phyloP scores from a whole-genome alignment of 2,797 vertebrate species.

The Epinephelus malabaricus region DNA sequence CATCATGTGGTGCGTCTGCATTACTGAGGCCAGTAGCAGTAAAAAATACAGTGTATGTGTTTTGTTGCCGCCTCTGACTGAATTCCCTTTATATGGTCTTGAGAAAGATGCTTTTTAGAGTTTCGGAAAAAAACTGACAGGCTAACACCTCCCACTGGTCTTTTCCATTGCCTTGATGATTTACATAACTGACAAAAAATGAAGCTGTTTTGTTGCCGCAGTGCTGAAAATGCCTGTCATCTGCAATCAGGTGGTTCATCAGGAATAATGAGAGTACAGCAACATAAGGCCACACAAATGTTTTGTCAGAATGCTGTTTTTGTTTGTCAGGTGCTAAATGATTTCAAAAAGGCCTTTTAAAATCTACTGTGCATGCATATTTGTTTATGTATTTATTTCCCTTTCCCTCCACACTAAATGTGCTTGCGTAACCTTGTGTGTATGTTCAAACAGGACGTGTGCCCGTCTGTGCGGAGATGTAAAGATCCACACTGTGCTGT shows the following conservation, averaged over 20 bases:
- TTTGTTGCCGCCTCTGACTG: slow-evolving; percentile 8
- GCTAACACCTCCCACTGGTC: neutral
- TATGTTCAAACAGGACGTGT: slow-evolving; percentile 10
- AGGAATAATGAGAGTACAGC: neutral
- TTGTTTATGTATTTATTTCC: slow-evolving; percentile 4
- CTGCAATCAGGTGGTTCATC: neutral
- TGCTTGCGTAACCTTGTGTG: neutral
- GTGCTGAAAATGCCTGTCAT: neutral
- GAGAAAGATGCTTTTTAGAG: neutral
- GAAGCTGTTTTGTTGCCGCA: neutral
- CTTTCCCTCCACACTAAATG: neutral
- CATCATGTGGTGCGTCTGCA: neutral
- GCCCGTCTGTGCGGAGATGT: slow-evolving; percentile 24
- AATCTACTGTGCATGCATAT: neutral
- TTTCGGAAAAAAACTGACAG: neutral
- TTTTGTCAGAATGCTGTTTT: neutral
- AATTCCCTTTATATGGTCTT: slow-evolving; percentile 6
- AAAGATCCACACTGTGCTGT: slow-evolving; percentile 49
- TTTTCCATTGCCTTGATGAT: neutral
- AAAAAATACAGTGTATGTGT: neutral
- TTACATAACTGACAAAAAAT: neutral
- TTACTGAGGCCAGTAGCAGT: neutral
- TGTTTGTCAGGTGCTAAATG: neutral
- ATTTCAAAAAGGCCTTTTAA: neutral
- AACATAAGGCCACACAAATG: neutral